Evolutionary conservation across 2,888 invertebrate genomes (phyloP), one percentile per base, ranked within the genome.

Genomic region (Epirrhoe tristata): DNA sequence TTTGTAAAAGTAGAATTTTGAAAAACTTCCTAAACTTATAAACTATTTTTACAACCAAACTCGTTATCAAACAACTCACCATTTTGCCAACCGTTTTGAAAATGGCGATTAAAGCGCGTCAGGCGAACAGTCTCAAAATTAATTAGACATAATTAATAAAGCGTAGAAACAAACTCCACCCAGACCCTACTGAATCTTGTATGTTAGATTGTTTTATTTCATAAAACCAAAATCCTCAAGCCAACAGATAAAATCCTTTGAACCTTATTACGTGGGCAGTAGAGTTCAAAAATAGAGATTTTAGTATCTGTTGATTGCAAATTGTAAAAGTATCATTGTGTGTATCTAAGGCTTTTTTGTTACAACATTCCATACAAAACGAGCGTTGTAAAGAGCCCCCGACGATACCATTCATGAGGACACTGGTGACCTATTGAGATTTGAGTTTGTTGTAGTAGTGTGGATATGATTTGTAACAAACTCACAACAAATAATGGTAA

Each of bases 61-160:
- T 69, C 50, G 71, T 70, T 73, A 69, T 58, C 63, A 63, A 70
- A 71, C 64, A 60, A 67, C 54, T 54, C 65, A 71, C 71, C 43
- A 51, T 58, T 48, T 78, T 80, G 78, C 81, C 81, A 78, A 85
- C 86, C 82, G 80, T 81, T 82, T 80, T 81, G 72, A 84, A 86
- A 86, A 87, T 86, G 76, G 88, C 88, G 76, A 85, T 72, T 69
- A 69, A 64, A 58, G 76, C 78, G 80, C 82, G 81, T 82, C 78
- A 84, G 86, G 85, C 79, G 81, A 80, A 83, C 88, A 88, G 84
- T 90, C 82, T 82, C 79, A 73, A 88, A 91, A 91, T 93, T 92
- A 91, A 92, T 93, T 89, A 84, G 91, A 92, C 92, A 90, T 91
- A 92, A 92, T 93, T 93, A 93, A 91, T 91, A 93, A 90, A 90